Conservation (phyloP, 2,113 vertebrate genomes). For the Columba janthina region DNA sequence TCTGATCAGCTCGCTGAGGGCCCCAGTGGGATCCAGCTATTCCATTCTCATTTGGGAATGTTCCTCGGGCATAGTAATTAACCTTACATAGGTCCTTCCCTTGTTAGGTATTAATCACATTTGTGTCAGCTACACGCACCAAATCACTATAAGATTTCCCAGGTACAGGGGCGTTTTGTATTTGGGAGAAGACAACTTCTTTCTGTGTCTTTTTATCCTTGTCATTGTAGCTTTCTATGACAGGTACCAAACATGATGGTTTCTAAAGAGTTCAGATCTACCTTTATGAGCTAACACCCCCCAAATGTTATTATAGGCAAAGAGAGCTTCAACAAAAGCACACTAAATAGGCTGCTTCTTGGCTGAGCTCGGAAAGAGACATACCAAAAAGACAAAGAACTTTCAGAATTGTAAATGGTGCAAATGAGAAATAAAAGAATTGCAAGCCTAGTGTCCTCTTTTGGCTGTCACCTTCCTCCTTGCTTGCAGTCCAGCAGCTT, state of each 20-base stretch:
- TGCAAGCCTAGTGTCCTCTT: not conserved
- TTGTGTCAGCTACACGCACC: not conserved
- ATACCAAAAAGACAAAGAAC: not conserved
- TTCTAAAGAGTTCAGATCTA: not conserved
- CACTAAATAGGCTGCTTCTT: not conserved
- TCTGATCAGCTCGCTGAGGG: not conserved
- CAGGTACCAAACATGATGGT: not conserved
- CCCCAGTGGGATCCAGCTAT: not conserved
- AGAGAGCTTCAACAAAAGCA: not conserved
- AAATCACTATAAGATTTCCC: not conserved
- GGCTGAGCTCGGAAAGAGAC: not conserved
- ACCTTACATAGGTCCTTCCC: not conserved
- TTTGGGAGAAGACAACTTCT: not conserved
- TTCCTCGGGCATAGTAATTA: not conserved
- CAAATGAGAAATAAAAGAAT: slow-evolving; percentile 15
- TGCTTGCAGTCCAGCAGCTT: not conserved
- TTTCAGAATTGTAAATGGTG: not conserved
- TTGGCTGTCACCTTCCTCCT: not conserved
- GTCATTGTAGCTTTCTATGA: not conserved
- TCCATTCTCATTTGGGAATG: not conserved
- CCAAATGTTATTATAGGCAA: not conserved
- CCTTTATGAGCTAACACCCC: not conserved
- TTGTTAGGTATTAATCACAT: not conserved
- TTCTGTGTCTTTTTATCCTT: not conserved
- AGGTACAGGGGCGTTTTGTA: not conserved